These are phyloP conservation scores for Temnothorax curvispinosus DNA, from an alignment of 1,140 invertebrate species.

Conservation along the genomic window DNA sequence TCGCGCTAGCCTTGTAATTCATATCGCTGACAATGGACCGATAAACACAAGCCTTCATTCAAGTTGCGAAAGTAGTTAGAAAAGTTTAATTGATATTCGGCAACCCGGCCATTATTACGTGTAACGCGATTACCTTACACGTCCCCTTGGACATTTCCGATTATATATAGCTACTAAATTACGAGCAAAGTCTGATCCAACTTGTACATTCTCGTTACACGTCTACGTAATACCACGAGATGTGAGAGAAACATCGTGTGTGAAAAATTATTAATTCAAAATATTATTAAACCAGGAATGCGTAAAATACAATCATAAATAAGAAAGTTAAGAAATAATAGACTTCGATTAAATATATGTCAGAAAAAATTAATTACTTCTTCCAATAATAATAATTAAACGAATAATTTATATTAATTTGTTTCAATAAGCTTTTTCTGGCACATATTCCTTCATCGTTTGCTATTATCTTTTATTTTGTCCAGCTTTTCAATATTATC, in stretches of 20 bases:
- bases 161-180: slow-evolving; percentile 37
- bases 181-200: background rate
- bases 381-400: background rate
- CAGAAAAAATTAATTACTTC: background rate
- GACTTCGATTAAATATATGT: background rate
- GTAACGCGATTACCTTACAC: slow-evolving; percentile 28
- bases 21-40: slow-evolving; percentile 44
- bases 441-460: background rate
- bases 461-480: background rate
- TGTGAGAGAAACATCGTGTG: background rate
- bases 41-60: slow-evolving; percentile 39
- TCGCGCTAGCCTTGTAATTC: slow-evolving; percentile 15
- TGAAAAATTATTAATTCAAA: background rate
- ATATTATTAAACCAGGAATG: background rate
- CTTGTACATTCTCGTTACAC: background rate
- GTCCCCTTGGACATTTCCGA: slow-evolving; percentile 11
- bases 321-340: background rate
- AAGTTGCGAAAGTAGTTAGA: slow-evolving; percentile 54
- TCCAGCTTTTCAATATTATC: background rate
- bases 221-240: background rate
- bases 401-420: background rate
- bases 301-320: background rate
- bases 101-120: background rate
- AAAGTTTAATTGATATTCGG: slow-evolving; percentile 50
- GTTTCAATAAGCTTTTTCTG: background rate